phyloP scores from a whole-genome alignment of 1,140 invertebrate genomes.

The Thaumatotibia leucotreta region DNA sequence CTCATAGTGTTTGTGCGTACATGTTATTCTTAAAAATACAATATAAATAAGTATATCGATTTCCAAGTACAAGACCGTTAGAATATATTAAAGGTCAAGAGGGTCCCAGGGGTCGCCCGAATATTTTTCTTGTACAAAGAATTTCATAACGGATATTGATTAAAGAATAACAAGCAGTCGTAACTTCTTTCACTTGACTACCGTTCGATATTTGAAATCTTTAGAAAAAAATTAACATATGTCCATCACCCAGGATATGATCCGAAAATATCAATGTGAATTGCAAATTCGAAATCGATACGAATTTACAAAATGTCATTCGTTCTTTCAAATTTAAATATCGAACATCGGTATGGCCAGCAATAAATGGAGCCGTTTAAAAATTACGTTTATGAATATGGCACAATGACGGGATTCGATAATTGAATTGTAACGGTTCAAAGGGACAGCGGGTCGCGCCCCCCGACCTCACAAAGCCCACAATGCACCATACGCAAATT shows the following conservation, averaged over 20 bases:
- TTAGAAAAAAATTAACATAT: conserved; percentile 60
- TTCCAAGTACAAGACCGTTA: conserved; percentile 37
- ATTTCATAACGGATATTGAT: conserved; percentile 54
- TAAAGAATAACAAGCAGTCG: conserved; percentile 61
- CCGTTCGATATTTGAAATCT: conserved; percentile 28
- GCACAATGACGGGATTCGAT: conserved; percentile 53
- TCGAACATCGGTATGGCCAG: conserved; percentile 46
- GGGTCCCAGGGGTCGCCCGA: conserved; percentile 28
- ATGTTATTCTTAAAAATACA: conserved; percentile 22
- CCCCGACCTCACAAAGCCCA: conserved; percentile 27
- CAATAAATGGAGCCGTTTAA: conserved; percentile 48
- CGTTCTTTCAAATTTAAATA: conserved; percentile 57
- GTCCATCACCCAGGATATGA: conserved; percentile 64
- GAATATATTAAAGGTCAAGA: conserved; percentile 45
- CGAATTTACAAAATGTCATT: conserved; percentile 37
- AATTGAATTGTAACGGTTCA: conserved; percentile 67
- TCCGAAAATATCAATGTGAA: conserved; percentile 50
- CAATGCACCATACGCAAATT: conserved; percentile 68
- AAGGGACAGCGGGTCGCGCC: conserved; percentile 66
- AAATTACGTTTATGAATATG: conserved; percentile 56
- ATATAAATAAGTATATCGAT: conserved; percentile 25
- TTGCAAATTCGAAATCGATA: conserved; percentile 67
- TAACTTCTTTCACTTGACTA: conserved; percentile 33
- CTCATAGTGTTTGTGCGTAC: not conserved
- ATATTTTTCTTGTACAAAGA: conserved; percentile 56